phyloP scores from a whole-genome alignment of 2,113 vertebrate genomes.

The Opisthocomus hoazin region DNA sequence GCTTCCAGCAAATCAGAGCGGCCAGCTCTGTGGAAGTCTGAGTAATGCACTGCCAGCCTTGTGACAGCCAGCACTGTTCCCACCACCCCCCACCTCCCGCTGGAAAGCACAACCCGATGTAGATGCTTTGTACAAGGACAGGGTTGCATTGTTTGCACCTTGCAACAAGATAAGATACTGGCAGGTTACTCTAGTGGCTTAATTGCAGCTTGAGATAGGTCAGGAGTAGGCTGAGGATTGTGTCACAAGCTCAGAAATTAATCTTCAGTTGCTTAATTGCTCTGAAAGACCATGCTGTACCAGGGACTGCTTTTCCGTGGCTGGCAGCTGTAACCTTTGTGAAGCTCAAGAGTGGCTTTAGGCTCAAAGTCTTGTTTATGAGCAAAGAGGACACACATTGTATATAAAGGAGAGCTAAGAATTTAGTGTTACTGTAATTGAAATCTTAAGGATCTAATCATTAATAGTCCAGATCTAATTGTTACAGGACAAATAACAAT shows the following conservation, averaged over 20 bases:
- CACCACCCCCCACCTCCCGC: background rate
- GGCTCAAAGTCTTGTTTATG: background rate
- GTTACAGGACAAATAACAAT: background rate
- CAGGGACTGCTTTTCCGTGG: background rate
- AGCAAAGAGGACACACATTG: background rate
- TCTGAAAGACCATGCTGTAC: background rate
- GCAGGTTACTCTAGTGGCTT: background rate
- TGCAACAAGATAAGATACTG: background rate
- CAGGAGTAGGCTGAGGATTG: background rate
- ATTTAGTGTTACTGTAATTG: background rate
- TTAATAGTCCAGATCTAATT: background rate
- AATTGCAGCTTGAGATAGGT: background rate
- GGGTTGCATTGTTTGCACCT: background rate
- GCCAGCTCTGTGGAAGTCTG: background rate
- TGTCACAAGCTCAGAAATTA: background rate
- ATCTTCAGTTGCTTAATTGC: background rate
- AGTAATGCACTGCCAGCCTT: background rate
- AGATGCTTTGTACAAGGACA: background rate
- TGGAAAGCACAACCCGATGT: accelerated
- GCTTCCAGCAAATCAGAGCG: accelerated
- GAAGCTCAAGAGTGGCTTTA: background rate
- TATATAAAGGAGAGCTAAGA: background rate
- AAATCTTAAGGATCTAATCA: background rate
- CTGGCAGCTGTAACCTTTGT: background rate
- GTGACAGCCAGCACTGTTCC: background rate